A percentile compares a stretch with the other conserved stretches of the same genome.
phyloP scores from a whole-genome alignment of 2,888 invertebrate genomes.

The Sminthurinus aureus region DNA sequence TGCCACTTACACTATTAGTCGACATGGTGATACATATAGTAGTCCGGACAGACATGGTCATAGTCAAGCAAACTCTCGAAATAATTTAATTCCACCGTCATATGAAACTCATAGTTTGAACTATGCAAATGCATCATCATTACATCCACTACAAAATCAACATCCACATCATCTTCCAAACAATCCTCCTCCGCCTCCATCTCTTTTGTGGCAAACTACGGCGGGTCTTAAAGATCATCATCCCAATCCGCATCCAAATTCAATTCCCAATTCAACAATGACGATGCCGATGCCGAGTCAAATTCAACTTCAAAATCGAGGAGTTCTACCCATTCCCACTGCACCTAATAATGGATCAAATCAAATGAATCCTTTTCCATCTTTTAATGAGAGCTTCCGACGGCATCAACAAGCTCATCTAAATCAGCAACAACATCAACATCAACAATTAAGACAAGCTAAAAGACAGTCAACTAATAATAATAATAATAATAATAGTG shows the following conservation, averaged over 20 bases:
- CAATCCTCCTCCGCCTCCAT: constrained; percentile 4
- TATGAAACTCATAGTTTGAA: not conserved
- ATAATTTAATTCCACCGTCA: not conserved
- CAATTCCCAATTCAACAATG: too few species aligned
- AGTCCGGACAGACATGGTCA: not conserved
- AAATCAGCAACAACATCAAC: constrained; percentile 25
- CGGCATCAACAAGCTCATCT: constrained; percentile 39
- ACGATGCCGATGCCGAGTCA: too few species aligned
- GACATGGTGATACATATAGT: not conserved
- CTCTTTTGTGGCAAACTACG: constrained; percentile 9
- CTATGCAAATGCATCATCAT: not conserved
- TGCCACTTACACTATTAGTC: constrained; percentile 38
- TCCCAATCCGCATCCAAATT: not conserved
- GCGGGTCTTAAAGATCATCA: constrained; percentile 4
- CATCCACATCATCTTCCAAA: not conserved
- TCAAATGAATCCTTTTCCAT: constrained; percentile 8
- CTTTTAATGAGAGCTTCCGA: constrained; percentile 40
- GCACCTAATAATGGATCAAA: too few species aligned
- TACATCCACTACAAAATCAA: too few species aligned
- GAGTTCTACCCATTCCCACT: too few species aligned
- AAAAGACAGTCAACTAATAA: not conserved
- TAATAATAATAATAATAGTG: not conserved
- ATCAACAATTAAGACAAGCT: constrained; percentile 20
- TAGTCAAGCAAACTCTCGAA: not conserved
- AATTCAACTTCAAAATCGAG: too few species aligned